Evolutionary conservation across 1,140 invertebrate genomes (phyloP).

Genomic region (Oncopodura yosiiana): DNA sequence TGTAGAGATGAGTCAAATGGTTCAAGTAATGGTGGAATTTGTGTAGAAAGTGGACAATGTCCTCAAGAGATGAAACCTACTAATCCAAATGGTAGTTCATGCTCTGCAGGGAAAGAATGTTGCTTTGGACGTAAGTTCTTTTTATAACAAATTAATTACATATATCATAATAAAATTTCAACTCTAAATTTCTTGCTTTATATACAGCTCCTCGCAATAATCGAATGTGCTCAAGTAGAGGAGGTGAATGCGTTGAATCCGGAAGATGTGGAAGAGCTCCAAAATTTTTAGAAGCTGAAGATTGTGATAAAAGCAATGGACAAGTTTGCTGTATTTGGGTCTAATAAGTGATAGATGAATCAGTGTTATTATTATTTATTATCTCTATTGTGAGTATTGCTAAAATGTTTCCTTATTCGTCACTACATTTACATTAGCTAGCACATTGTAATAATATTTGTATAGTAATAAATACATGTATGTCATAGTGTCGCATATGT

Average conservation of each 20-base stretch:
- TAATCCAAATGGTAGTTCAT: conserved; percentile 4
- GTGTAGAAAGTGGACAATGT: conserved; percentile 22
- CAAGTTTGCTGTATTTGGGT: conserved; percentile 25
- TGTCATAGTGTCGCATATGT: too few relatives aligned
- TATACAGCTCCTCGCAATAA: conserved; percentile 11
- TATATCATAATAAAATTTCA: not conserved
- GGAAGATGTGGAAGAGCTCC: conserved; percentile 12
- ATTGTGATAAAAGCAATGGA: conserved; percentile 16
- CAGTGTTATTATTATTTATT: too few relatives aligned
- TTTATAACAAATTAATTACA: not conserved
- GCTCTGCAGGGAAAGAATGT: conserved; percentile 18
- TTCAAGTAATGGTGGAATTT: conserved; percentile 30
- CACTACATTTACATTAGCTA: too few relatives aligned
- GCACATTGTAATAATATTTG: too few relatives aligned
- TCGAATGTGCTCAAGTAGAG: conserved; percentile 13
- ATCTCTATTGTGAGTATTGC: too few relatives aligned
- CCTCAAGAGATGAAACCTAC: conserved; percentile 9
- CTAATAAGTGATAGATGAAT: conserved; percentile 1
- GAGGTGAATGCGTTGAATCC: conserved; percentile 16
- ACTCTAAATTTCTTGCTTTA: not conserved
- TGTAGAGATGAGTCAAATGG: conserved; percentile 27
- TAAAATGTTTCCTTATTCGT: too few relatives aligned
- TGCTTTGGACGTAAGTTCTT: conserved; percentile 22
- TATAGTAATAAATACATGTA: too few relatives aligned
- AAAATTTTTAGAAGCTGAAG: not conserved